Conservation (phyloP, 2,113 vertebrate genomes). For the Clarias batrachus region DNA sequence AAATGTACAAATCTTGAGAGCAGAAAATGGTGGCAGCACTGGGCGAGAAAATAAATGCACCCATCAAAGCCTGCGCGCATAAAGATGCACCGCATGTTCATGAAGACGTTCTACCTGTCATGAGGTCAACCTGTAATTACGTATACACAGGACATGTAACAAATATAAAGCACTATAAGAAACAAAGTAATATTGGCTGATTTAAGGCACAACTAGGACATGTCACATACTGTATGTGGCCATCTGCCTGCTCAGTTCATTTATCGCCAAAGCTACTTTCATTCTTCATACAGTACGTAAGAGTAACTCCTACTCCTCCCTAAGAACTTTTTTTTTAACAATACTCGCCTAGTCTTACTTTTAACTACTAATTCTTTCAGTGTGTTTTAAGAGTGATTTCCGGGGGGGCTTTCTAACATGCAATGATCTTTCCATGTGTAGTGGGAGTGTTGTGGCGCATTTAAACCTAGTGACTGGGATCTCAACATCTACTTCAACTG, state of each 20-base stretch:
- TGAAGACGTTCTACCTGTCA: neutral
- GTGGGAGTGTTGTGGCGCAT: conserved; percentile 98
- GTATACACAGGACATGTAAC: neutral
- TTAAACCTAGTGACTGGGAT: conserved; percentile 95
- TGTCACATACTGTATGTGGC: neutral
- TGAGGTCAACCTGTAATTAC: neutral
- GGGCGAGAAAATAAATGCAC: neutral
- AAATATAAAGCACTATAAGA: neutral
- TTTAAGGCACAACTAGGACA: too few relatives aligned
- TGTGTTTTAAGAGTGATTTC: neutral
- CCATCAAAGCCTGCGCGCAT: neutral
- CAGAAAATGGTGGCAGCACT: neutral
- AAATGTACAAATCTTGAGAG: too few relatives aligned
- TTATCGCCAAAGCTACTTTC: neutral
- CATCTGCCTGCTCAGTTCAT: neutral
- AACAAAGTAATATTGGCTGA: neutral
- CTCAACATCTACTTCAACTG: conserved; percentile 99
- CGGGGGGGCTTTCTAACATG: neutral
- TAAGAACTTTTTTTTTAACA: too few relatives aligned
- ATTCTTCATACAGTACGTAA: neutral
- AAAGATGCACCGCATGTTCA: neutral
- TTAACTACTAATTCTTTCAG: neutral
- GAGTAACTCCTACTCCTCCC: neutral
- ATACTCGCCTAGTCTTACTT: neutral
- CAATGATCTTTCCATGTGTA: conserved; percentile 52